These are phyloP conservation scores for Buceros bicornis DNA, from an alignment of 2,797 vertebrate species.

Conservation along the genomic window DNA sequence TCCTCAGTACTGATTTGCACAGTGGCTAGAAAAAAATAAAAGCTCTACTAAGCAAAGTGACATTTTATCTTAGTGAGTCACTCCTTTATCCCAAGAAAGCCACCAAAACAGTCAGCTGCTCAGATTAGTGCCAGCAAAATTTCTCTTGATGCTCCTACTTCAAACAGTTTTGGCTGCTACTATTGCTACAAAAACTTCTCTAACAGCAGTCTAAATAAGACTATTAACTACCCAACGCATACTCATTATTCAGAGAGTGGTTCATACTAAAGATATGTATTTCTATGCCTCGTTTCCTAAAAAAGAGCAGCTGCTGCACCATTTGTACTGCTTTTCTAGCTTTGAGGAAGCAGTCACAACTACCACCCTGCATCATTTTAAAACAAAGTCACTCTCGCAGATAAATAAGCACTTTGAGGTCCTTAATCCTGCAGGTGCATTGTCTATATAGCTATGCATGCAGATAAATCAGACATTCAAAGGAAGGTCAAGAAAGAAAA, in stretches of 20 bases:
- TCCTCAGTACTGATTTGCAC: neutral
- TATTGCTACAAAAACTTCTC: neutral
- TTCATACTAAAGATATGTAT: neutral
- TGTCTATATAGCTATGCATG: neutral
- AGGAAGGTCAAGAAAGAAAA: constrained; percentile 24
- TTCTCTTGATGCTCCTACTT: neutral
- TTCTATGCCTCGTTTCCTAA: neutral
- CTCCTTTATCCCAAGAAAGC: neutral
- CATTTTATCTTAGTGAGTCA: neutral
- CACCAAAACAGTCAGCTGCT: neutral
- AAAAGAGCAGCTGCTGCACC: neutral
- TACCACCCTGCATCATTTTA: neutral
- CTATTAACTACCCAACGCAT: constrained; percentile 9
- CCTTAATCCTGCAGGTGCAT: constrained; percentile 31
- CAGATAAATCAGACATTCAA: constrained; percentile 25
- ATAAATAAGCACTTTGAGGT: constrained; percentile 42
- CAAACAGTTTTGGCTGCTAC: neutral
- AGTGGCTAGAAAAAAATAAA: neutral
- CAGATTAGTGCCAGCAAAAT: neutral
- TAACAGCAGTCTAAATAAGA: neutral
- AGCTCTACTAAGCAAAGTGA: neutral
- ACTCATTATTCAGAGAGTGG: neutral
- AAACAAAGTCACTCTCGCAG: constrained; percentile 17
- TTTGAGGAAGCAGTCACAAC: neutral
- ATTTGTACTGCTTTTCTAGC: neutral